A percentile compares a stretch with the other conserved stretches of the same genome.
Conservation (phyloP, 2,888 invertebrate genomes). For the Hypomecis atomaria region DNA sequence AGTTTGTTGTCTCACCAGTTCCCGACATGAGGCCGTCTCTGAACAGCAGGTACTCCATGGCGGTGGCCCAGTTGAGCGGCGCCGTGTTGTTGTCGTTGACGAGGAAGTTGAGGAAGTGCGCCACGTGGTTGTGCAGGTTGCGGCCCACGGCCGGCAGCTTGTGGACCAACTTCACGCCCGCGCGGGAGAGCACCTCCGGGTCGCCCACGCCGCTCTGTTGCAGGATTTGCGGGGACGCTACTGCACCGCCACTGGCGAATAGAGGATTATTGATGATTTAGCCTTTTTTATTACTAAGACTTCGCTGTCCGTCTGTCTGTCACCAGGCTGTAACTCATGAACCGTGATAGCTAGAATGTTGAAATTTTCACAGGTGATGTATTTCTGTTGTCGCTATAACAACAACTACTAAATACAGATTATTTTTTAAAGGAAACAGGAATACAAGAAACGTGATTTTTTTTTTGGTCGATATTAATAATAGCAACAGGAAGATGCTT, state of each 20-base stretch:
- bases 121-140: slow-evolving; percentile 95
- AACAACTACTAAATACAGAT: too few relatives aligned
- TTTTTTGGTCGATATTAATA: too few relatives aligned
- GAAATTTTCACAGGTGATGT: too few relatives aligned
- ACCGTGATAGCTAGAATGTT: too few relatives aligned
- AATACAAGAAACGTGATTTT: too few relatives aligned
- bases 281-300: too few relatives aligned
- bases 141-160: slow-evolving; percentile 92
- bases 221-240: slow-evolving; percentile 97
- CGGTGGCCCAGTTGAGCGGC: slow-evolving; percentile 95
- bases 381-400: too few relatives aligned
- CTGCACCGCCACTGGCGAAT: slow-evolving; percentile 88
- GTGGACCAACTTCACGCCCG: slow-evolving; percentile 88
- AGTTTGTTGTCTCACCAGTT: slow-evolving; percentile 88
- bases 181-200: slow-evolving; percentile 86
- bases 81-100: slow-evolving; percentile 94
- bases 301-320: too few relatives aligned
- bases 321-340: too few relatives aligned
- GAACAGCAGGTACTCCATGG: slow-evolving; percentile 95
- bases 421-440: too few relatives aligned
- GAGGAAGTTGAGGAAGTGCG: slow-evolving; percentile 90
- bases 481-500: too few relatives aligned
- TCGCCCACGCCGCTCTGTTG: slow-evolving; percentile 96
- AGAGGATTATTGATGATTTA: too few relatives aligned
- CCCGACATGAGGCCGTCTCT: slow-evolving; percentile 96